Conservation (phyloP, 37 sponge, comb jelly and placozoan genomes). For the Aphrocallistes beatrix region DNA sequence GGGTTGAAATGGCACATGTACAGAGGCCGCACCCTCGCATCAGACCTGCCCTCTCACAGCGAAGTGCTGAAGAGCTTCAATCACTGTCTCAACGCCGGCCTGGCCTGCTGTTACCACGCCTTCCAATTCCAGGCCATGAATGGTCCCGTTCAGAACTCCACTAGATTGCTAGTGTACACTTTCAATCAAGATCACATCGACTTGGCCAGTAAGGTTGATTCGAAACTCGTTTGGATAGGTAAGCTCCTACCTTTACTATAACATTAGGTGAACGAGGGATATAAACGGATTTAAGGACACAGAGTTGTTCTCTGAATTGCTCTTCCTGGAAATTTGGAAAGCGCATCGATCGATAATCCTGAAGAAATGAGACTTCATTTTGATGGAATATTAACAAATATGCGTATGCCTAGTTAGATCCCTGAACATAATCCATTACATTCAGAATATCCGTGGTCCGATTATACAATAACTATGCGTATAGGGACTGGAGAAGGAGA, state of each 20-base stretch:
- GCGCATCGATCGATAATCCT: too few species aligned
- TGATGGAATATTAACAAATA: too few species aligned
- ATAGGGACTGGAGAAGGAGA: neutral
- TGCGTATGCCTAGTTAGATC: too few species aligned
- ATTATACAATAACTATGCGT: too few species aligned
- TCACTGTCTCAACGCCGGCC: neutral
- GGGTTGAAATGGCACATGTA: neutral
- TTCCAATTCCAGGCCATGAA: neutral
- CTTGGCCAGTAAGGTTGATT: neutral
- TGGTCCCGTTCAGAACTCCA: neutral
- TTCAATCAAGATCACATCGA: neutral
- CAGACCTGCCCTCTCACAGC: neutral
- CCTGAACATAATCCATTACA: too few species aligned
- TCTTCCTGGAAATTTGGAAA: too few species aligned
- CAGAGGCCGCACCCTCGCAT: neutral
- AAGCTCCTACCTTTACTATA: too few species aligned
- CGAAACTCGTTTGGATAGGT: neutral
- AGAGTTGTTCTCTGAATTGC: too few species aligned
- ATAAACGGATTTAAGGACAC: too few species aligned
- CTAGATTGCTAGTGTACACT: neutral
- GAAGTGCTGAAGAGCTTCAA: neutral
- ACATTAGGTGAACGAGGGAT: too few species aligned
- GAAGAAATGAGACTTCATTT: too few species aligned
- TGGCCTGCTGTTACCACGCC: neutral
- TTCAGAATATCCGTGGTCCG: too few species aligned